Base-by-base conservation (phyloP, 1,140 invertebrate species). In the Daktulosphaira vitifoliae region DNA sequence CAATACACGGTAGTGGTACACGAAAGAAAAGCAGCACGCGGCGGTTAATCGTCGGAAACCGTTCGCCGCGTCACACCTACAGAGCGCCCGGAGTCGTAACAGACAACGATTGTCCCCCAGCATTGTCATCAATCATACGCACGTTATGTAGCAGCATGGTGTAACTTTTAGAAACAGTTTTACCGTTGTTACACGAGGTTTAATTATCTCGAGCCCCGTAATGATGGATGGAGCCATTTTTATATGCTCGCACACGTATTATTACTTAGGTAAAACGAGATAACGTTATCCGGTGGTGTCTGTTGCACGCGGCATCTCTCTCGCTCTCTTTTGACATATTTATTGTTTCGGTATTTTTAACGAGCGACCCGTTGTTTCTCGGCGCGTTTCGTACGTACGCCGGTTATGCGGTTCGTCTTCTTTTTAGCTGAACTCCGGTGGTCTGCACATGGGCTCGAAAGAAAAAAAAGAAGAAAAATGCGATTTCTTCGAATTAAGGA, bases 161-260 rank as follows among this genome's bases (percentile, higher is more conserved):
- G 56, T 46, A 46, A 62, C 42, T 62, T 62, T 56, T 15, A 48
- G 26, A 62, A 48, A 62, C 56, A 62, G 29, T 42, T 48, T 33
- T 37, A 46, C 42, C 42, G 56, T 62, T 62, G 56, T 62, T 62
- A 62, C 42, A 33, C 56, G 42, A 13, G 25, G 16, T 48, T 62
- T 62, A 62, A 62, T 62, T 62, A 62, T 62, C 42, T 62, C 56
- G 56, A 29, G 26, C 18, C 20, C 54, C 23, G 16, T 11, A 46
- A 62, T 62, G 56, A 62, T 62, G 56, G 56, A 62, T 62, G 56
- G 38, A 48, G 56, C 29, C 56, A 46, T 62, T 56, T 44, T 56
- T 26, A 44, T 15, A 8, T 20, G 29, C 26, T 18, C 37, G 29
- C 29, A 33, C 46, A 6, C 39, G n/a, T 33, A 33, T 33, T 33